These are phyloP conservation scores for Alaudala cheleensis DNA, from an alignment of 2,113 vertebrate species.

Conservation along the genomic window DNA sequence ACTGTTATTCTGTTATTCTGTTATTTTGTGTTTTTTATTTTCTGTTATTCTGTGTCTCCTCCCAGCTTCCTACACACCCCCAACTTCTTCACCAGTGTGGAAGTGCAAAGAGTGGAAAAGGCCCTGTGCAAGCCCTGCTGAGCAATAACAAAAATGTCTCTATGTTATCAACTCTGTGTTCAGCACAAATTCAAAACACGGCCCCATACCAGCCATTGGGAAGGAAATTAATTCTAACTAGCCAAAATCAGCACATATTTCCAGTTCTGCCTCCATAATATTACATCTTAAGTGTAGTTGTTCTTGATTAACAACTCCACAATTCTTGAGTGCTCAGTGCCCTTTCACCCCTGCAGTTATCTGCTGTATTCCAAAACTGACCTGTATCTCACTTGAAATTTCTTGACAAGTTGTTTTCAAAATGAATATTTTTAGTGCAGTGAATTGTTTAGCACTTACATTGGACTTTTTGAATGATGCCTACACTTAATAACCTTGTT, in stretches of 20 bases:
- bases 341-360: background rate
- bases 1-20: no score
- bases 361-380: background rate
- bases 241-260: background rate
- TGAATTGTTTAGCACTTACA: background rate
- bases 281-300: background rate
- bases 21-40: no score
- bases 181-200: background rate
- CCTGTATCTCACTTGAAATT: background rate
- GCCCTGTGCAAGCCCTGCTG: background rate
- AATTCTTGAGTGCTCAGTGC: background rate
- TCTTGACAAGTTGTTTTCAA: background rate
- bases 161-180: no score
- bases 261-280: background rate
- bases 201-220: background rate
- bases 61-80: background rate
- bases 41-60: background rate
- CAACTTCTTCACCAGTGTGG: fast-evolving
- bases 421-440: background rate
- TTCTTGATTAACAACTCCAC: background rate
- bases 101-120: background rate
- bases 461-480: background rate
- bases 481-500: background rate
- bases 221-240: background rate
- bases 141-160: background rate